phyloP scores from a whole-genome alignment of 1,140 invertebrate genomes.

The Drosophila insularis region DNA sequence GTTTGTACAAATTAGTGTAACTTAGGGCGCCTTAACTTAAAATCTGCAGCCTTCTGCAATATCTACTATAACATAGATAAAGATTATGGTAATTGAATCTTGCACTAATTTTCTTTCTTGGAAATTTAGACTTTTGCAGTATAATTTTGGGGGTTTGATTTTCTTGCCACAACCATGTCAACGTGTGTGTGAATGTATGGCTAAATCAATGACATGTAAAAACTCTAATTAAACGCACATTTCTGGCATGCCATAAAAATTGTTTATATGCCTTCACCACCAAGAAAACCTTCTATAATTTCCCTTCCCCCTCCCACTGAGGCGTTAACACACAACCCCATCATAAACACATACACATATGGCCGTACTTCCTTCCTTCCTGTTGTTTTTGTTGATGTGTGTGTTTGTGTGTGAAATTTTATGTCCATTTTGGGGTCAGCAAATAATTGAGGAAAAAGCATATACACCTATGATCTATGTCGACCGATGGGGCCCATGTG shows the following conservation, averaged over 20 bases:
- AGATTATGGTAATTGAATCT: not conserved
- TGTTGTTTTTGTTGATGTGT: conserved; percentile 2
- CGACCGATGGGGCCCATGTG: not conserved
- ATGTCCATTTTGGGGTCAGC: conserved; percentile 23
- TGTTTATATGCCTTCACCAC: conserved; percentile 19
- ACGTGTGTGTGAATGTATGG: conserved; percentile 23
- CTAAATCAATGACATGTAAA: conserved; percentile 75
- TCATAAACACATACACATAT: conserved; percentile 46
- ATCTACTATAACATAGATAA: not conserved
- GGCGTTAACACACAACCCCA: conserved; percentile 7
- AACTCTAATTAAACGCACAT: conserved; percentile 78
- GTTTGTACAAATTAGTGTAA: too few relatives aligned
- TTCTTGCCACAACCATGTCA: not conserved
- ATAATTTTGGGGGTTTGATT: not conserved
- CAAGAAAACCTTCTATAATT: not conserved
- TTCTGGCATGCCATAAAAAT: conserved; percentile 41
- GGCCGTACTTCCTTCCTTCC: conserved; percentile 35
- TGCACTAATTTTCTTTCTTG: not conserved
- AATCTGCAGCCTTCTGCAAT: too few relatives aligned
- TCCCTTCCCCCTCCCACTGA: not conserved
- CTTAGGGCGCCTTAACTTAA: too few relatives aligned
- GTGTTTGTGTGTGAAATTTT: conserved; percentile 1
- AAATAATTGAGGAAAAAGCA: conserved; percentile 43
- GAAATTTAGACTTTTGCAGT: not conserved
- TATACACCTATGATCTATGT: conserved; percentile 25